A percentile compares a stretch with the other conserved stretches of the same genome.
phyloP scores from a whole-genome alignment of 2,888 invertebrate species.

The Alcis repandata region DNA sequence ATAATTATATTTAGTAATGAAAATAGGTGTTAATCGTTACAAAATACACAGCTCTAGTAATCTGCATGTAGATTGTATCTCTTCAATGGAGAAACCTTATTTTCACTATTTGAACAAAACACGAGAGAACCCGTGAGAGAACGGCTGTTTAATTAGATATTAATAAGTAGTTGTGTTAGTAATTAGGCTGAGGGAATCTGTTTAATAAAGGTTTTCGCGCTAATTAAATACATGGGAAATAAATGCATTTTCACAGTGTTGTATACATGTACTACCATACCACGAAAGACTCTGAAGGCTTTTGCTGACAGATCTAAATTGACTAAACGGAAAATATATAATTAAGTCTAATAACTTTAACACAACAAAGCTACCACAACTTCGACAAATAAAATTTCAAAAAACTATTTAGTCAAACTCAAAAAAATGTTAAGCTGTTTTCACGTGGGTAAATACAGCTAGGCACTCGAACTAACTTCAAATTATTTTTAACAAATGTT shows the following conservation, averaged over 20 bases:
- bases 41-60: constrained; percentile 20
- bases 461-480: no score
- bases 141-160: constrained; percentile 20
- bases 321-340: background rate
- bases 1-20: background rate
- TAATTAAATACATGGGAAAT: no score
- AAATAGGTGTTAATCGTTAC: constrained; percentile 18
- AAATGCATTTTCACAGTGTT: no score
- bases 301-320: no score
- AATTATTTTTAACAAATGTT: no score
- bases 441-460: no score
- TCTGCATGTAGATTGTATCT: constrained; percentile 27
- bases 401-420: no score
- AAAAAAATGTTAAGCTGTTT: no score
- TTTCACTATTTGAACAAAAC: constrained; percentile 32
- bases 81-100: constrained; percentile 33
- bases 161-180: constrained; percentile 10
- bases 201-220: background rate
- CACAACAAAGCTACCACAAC: no score
- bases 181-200: background rate
- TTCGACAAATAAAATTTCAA: no score
- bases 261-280: no score
- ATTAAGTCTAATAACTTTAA: background rate
- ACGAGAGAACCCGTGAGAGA: constrained; percentile 19
- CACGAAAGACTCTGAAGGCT: no score